Evolutionary conservation across 2,888 invertebrate genomes (phyloP).

Genomic region (Erebia ligea): DNA sequence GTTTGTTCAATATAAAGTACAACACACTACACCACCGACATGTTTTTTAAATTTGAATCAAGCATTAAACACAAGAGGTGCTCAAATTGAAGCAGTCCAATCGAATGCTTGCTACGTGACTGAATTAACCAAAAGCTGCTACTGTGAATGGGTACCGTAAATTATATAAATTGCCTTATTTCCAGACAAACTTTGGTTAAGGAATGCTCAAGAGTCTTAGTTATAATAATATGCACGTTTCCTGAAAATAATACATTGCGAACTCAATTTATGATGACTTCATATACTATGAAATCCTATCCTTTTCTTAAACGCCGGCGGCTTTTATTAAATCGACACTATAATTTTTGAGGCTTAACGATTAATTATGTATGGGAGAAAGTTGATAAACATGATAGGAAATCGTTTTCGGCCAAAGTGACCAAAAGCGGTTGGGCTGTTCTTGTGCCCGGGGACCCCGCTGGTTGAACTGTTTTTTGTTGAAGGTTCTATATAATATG

Average conservation of each 20-base stretch:
- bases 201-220: background rate
- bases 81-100: constrained; percentile 31
- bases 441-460: too few species aligned
- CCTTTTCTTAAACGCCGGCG: too few species aligned
- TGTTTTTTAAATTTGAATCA: constrained; percentile 11
- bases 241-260: background rate
- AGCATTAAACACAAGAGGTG: constrained; percentile 29
- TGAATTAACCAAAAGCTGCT: constrained; percentile 23
- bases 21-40: background rate
- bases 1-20: background rate
- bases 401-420: too few species aligned
- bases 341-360: too few species aligned
- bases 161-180: constrained; percentile 29
- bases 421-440: too few species aligned
- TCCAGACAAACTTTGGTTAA: constrained; percentile 10
- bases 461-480: too few species aligned
- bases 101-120: constrained; percentile 35
- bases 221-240: background rate
- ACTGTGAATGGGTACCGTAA: constrained; percentile 17
- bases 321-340: too few species aligned
- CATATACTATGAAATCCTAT: too few species aligned
- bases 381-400: too few species aligned
- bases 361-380: too few species aligned
- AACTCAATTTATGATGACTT: background rate
- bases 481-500: too few species aligned